These are phyloP conservation scores for Drosophila parthenogenetica DNA, from an alignment of 2,888 invertebrate genomes.

Conservation along the genomic window DNA sequence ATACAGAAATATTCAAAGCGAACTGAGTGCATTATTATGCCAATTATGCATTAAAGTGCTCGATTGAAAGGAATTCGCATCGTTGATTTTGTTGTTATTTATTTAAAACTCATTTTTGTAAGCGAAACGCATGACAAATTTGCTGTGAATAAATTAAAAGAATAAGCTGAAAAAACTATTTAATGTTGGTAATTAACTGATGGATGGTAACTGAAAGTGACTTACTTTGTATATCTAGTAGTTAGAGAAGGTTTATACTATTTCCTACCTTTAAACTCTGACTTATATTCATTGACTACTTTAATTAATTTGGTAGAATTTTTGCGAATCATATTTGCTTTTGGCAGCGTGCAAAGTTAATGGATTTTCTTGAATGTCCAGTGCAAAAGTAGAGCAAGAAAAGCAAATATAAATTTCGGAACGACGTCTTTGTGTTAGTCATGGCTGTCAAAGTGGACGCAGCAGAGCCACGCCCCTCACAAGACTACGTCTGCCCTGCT, in stretches of 20 bases:
- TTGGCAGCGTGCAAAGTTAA: constrained; percentile 18
- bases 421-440: constrained; percentile 35
- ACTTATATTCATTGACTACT: not conserved
- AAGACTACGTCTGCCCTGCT: not conserved
- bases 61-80: constrained; percentile 10
- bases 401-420: constrained; percentile 32
- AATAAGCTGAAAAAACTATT: not conserved
- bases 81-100: constrained; percentile 14
- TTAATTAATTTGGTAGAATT: not conserved
- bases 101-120: constrained; percentile 14
- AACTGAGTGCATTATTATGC: constrained; percentile 54
- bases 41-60: constrained; percentile 48
- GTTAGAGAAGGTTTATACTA: too few relatives aligned
- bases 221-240: too few relatives aligned
- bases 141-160: constrained; percentile 10
- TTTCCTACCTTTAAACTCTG: not conserved
- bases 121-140: constrained; percentile 22
- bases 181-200: too few relatives aligned
- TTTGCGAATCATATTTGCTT: not conserved
- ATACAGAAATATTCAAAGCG: constrained; percentile 9
- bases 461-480: not conserved
- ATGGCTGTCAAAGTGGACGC: constrained; percentile 14
- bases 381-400: constrained; percentile 8
- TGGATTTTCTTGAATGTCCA: constrained; percentile 19
- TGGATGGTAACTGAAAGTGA: too few relatives aligned